Base-by-base conservation (phyloP, 2,888 invertebrate genomes). In the Tromatobia lineatoria region DNA sequence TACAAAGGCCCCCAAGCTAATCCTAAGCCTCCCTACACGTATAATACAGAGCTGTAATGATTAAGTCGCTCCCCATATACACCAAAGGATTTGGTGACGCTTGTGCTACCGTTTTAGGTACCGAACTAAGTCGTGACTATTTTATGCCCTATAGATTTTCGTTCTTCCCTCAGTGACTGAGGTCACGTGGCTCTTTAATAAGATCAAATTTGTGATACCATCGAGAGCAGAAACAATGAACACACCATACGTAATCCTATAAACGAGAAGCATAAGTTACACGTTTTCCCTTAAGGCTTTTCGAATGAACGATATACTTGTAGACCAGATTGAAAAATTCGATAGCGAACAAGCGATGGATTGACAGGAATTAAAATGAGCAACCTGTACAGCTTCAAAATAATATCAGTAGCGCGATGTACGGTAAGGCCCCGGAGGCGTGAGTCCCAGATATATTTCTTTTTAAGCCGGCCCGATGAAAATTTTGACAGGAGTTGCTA, bases 121-220 rank as follows among this genome's bases (percentile, higher is more conserved):
- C 25, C 47, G 25, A 69, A 73, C 59, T 67, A 34, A 11, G 59
- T 64, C 69, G 54, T 71, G 57, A 52, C 75, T 71, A 76, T 83
- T 83, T 80, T 66, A 71, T 74, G 50, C 69, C 38, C 73, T 25
- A 34, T 34, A 69, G 54, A 74, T 71, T 67, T 80, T 38, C 75
- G 59, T 15, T 25, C 23, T 20, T n/a, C 45, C 23, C 50, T 47
- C 20, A 54, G 38, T 70, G 64, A 71, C 59, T 61, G 50, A 52
- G 50, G 70, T 25, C 83, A 80, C 83, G 83, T 83, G 83, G 80
- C 83, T 80, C 69, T 66, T 80, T 76, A 83, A 83, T 66, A 71
- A 71, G 83, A 83, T 80, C 50, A 80, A 83, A 76, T 80, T 80
- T 71, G 57, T 52, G 75, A 83, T 80, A 71, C 52, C 80, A 76